These are phyloP conservation scores for Bubo blakistoni DNA, from an alignment of 2,113 vertebrate genomes.

Conservation along the genomic window DNA sequence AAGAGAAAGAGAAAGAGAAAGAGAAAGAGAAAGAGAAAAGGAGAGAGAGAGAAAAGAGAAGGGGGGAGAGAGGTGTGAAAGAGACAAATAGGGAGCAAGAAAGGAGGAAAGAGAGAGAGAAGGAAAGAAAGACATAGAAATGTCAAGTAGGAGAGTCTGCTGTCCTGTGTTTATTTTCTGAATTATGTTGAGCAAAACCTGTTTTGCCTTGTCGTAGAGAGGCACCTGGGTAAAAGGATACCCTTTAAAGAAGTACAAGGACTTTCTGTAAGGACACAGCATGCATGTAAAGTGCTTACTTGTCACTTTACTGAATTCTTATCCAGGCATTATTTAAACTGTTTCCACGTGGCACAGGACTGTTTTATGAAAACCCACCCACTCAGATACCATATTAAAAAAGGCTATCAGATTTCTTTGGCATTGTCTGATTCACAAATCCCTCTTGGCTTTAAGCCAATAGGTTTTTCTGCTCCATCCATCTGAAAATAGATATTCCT, in stretches of 20 bases:
- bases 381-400: conserved; percentile 39
- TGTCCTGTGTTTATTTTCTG: neutral
- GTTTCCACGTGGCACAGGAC: neutral
- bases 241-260: neutral
- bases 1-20: too few species aligned
- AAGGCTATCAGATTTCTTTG: conserved; percentile 5
- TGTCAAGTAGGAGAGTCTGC: neutral
- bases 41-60: neutral
- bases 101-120: neutral
- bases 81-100: too few species aligned
- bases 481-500: conserved; percentile 58
- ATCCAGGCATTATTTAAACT: neutral
- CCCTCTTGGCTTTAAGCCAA: conserved; percentile 17
- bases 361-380: conserved; percentile 29
- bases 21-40: neutral
- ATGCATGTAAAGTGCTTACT: neutral
- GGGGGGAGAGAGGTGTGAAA: too few species aligned
- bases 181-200: neutral
- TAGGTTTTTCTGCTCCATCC: neutral
- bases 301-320: neutral
- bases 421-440: conserved; percentile 31
- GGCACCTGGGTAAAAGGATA: neutral
- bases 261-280: neutral
- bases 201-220: neutral
- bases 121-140: neutral